Evolutionary conservation across 2,888 invertebrate species (phyloP), one percentile per base, ranked within the genome.

Genomic region (Harpalus rubripes): DNA sequence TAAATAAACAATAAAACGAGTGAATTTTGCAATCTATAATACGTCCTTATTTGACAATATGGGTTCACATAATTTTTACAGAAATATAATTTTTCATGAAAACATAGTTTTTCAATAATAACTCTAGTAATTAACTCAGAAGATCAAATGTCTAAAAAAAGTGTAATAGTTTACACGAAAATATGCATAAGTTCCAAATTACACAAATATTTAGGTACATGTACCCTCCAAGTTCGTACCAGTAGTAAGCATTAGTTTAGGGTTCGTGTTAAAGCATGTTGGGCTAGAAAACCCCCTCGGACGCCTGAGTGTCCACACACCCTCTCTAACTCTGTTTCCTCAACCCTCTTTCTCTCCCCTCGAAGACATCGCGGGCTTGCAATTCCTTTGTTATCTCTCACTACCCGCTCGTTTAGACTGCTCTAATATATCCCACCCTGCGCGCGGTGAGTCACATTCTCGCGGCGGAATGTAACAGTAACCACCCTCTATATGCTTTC

Each of bases 401-500:
- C 89, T 88, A 89, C 88, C 89, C 88, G 86, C 78, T 85, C 22
- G 78, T 78, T 87, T 87, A 89, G 90, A 90, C 86, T 89, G 89
- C 88, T 88, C 78, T 16, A 58, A 18, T 26, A 41, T 39, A 18
- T 83, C 63, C 76, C 59, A 56, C 32, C 41, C 63, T 52, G 32
- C 78, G 41, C 39, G 12, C 8, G 18, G 58, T 76, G 32, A 59
- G 61, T 88, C 89, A 89, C 90, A 87, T 88, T 89, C 90, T 88
- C 85, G 87, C 59, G 85, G 86, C 44, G 65, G 86, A 87, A 88
- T 88, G 89, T 89, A 89, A 89, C 89, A 90, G 89, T 89, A 91
- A 91, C 91, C 91, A 90, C 90, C 91, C 90, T 90, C 90, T 91
- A 91, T 91, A 91, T 91, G 91, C 91, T 91, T 91, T 91, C 91